Base-by-base conservation (phyloP, 2,113 vertebrate species). In the Bucco capensis region DNA sequence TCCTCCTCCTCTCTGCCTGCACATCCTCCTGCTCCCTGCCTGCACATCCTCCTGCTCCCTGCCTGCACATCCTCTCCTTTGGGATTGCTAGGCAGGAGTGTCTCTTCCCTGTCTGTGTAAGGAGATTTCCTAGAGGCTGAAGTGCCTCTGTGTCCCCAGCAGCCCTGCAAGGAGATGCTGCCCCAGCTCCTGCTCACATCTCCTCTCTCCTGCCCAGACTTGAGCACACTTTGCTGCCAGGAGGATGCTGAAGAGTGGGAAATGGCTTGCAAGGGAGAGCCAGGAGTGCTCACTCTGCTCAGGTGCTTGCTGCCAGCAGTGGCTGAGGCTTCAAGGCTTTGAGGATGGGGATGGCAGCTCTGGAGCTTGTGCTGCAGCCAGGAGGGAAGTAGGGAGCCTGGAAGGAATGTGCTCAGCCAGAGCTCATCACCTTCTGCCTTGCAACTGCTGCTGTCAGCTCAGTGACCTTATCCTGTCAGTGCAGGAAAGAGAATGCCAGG, bases 21-120 rank as follows among this genome's bases (percentile, higher is more conserved):
- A 67, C 11, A 11, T 42, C 40, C 40, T 12, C n/a, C n/a, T n/a
- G n/a, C n/a, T n/a, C 54, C 47, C 17, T 58, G 56, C 38, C 37
- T 64, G 38, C 38, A 16, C 12, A 42, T 42, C 40, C 40, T 15
- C 40, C 15, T 11, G 11, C 40, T 42, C 11, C 37, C 58, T 33
- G 19, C 5, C 46, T 6, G 6, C 7, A 67, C 11, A 11, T 42
- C 40, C 40, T 12, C 82, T 44, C 37, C 83, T 51, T 9, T 2
- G 37, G 44, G 60, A 40, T 35, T 21, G 11, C 4, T 4, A 4
- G 40, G 53, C 18, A 28, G 7, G 28, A 3, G 4, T 7, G 16
- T 23, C 8, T 1, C 37, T 7, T 13, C 2, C n/a, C 40, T 19
- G 10, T 7, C 58, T 1, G 1, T 8, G 24, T 8, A 12, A 2